These are phyloP conservation scores for Drosophila subobscura DNA, from an alignment of 1,140 invertebrate species.

Conservation along the genomic window DNA sequence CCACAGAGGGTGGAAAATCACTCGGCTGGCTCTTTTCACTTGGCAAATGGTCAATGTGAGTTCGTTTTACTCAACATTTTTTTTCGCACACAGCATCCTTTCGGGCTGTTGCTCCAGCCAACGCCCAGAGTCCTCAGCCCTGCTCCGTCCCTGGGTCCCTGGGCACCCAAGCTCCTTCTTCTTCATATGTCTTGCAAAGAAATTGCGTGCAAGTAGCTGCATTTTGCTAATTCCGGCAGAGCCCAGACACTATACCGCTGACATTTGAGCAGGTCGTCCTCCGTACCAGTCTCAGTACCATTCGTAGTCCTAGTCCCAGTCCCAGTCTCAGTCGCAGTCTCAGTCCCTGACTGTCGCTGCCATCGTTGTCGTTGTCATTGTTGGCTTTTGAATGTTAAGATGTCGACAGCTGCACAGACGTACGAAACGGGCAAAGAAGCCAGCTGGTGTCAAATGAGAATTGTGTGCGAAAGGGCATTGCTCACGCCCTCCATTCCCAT, in stretches of 20 bases:
- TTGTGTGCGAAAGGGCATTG: conserved; percentile 61
- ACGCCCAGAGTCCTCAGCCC: conserved; percentile 46
- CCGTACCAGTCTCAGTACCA: conserved; percentile 9
- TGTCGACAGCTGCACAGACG: conserved; percentile 71
- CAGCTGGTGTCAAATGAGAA: conserved; percentile 71
- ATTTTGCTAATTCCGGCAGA: conserved; percentile 73
- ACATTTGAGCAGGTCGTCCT: conserved; percentile 57
- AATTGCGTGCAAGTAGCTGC: conserved; percentile 74
- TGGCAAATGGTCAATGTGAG: conserved; percentile 64
- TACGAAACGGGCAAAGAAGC: conserved; percentile 37
- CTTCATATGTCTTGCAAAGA: conserved; percentile 32
- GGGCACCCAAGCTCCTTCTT: neutral
- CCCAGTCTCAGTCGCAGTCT: conserved; percentile 14
- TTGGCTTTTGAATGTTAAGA: conserved; percentile 78
- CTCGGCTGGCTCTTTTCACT: conserved; percentile 39
- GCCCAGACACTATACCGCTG: conserved; percentile 46
- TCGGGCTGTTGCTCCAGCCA: conserved; percentile 63
- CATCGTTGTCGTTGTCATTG: conserved; percentile 63
- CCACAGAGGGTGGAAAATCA: no score
- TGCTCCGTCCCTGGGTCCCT: neutral
- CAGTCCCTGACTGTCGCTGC: conserved; percentile 12
- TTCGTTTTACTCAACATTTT: conserved; percentile 24
- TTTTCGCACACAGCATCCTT: conserved; percentile 47
- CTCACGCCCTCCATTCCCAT: conserved; percentile 27
- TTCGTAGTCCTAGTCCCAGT: neutral